phyloP scores from a whole-genome alignment of 2,113 vertebrate genomes.

The Tinamus guttatus region DNA sequence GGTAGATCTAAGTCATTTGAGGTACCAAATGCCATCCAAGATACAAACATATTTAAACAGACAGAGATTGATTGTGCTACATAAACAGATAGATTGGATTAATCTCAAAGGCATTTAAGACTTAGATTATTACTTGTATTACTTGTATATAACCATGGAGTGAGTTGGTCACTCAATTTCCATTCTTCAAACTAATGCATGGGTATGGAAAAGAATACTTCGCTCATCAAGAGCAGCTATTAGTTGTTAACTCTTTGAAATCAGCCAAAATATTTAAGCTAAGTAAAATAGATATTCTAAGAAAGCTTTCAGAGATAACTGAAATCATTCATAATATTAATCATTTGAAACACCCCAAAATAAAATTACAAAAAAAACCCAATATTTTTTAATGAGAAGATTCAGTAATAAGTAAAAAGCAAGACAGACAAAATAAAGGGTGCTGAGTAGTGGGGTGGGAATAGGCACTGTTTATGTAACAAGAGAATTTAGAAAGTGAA shows the following conservation, averaged over 20 bases:
- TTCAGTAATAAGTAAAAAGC: neutral
- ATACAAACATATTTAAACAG: neutral
- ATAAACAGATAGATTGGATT: neutral
- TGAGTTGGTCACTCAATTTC: neutral
- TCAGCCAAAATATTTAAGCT: neutral
- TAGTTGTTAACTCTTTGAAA: neutral
- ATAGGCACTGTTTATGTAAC: constrained; percentile 38
- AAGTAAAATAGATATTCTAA: neutral
- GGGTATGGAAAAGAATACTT: neutral
- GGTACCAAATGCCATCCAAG: neutral
- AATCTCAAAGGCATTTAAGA: constrained; percentile 14
- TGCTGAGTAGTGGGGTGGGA: neutral
- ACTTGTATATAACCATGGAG: neutral
- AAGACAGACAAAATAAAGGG: neutral
- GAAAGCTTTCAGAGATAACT: neutral
- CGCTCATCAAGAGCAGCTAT: neutral
- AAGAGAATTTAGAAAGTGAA: constrained; percentile 21
- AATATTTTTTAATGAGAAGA: neutral
- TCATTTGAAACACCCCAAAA: neutral
- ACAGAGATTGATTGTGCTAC: neutral
- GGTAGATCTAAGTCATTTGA: constrained; percentile 10
- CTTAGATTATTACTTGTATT: neutral
- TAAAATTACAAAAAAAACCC: neutral
- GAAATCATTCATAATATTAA: neutral
- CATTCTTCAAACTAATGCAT: neutral